Evolutionary conservation across 37 sponge, comb jelly and placozoan genomes (phyloP).

Genomic region (Crambe crambe): DNA sequence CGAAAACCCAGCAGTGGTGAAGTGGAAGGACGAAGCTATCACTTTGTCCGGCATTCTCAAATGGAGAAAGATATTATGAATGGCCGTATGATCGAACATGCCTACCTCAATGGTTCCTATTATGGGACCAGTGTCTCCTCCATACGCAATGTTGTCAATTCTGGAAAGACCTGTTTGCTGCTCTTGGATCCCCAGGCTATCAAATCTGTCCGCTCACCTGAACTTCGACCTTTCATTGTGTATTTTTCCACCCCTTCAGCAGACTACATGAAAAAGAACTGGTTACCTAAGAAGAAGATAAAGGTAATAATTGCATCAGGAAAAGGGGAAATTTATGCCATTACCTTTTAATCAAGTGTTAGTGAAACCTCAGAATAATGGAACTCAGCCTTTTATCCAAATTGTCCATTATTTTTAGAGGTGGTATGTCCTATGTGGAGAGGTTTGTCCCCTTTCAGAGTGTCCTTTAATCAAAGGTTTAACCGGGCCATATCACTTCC

Average conservation of each 20-base stretch:
- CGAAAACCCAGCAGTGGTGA: slow-evolving; percentile 7
- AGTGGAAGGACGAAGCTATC: slow-evolving; percentile 8
- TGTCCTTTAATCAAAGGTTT: slow-evolving; percentile 1
- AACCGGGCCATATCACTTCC: too few relatives aligned
- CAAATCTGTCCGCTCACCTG: slow-evolving; percentile 18
- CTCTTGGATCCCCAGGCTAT: slow-evolving; percentile 43
- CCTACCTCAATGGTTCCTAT: slow-evolving; percentile 8
- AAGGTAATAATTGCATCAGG: slow-evolving; percentile 8
- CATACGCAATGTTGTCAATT: slow-evolving; percentile 35
- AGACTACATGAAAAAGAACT: slow-evolving; percentile 45
- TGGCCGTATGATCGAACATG: slow-evolving; percentile 44
- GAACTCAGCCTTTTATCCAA: too few relatives aligned
- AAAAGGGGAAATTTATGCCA: too few relatives aligned
- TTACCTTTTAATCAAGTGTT: neutral
- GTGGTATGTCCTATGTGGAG: too few relatives aligned
- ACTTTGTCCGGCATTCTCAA: slow-evolving; percentile 33
- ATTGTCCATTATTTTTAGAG: too few relatives aligned
- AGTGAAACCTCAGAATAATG: too few relatives aligned
- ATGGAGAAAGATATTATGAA: slow-evolving; percentile 44
- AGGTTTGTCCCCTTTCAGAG: too few relatives aligned
- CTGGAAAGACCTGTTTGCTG: slow-evolving; percentile 62
- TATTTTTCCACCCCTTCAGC: slow-evolving; percentile 46
- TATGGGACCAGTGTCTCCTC: slow-evolving; percentile 44
- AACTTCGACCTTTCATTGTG: slow-evolving; percentile 58
- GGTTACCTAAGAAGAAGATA: slow-evolving; percentile 32